Evolutionary conservation across 2,888 invertebrate genomes (phyloP).

Genomic region (Eristalis pertinax): DNA sequence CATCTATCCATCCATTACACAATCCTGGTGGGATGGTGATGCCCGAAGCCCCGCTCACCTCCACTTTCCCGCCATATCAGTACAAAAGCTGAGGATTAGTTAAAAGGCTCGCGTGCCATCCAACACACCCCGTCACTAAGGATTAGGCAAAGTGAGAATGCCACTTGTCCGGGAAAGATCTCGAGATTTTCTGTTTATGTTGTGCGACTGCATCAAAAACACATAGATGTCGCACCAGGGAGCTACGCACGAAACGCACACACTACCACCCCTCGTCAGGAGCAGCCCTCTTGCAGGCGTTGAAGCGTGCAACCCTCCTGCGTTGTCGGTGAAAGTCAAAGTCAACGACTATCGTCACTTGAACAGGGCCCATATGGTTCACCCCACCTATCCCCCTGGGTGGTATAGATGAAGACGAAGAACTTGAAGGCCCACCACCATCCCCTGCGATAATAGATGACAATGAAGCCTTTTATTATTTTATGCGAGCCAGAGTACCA

Average conservation of each 20-base stretch:
- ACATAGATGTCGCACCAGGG: constrained; percentile 37
- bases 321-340: constrained; percentile 59
- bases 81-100: constrained; percentile 63
- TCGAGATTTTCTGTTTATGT: constrained; percentile 70
- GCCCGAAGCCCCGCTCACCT: constrained; percentile 5
- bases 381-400: constrained; percentile 47
- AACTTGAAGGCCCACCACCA: constrained; percentile 31
- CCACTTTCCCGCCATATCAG: constrained; percentile 40
- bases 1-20: constrained; percentile 67
- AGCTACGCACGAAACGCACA: constrained; percentile 45
- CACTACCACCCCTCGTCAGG: constrained; percentile 23
- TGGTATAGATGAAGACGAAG: constrained; percentile 31
- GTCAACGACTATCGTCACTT: constrained; percentile 70
- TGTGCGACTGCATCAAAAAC: constrained; percentile 69
- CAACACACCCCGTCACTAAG: constrained; percentile 45
- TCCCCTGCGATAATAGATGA: constrained; percentile 69
- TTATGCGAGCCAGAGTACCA: constrained; percentile 62
- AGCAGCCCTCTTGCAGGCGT: constrained; percentile 76
- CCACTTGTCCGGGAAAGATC: constrained; percentile 69
- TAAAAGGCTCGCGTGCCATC: constrained; percentile 70
- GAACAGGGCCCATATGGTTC: constrained; percentile 66
- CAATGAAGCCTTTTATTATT: constrained; percentile 72
- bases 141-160: constrained; percentile 67
- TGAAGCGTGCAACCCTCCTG: constrained; percentile 79
- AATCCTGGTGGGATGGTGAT: constrained; percentile 4